Percentiles rank a stretch among this genome's conserved stretches.
Evolutionary conservation across 2,113 vertebrate species (phyloP).

Genomic region (Cottus gobio): DNA sequence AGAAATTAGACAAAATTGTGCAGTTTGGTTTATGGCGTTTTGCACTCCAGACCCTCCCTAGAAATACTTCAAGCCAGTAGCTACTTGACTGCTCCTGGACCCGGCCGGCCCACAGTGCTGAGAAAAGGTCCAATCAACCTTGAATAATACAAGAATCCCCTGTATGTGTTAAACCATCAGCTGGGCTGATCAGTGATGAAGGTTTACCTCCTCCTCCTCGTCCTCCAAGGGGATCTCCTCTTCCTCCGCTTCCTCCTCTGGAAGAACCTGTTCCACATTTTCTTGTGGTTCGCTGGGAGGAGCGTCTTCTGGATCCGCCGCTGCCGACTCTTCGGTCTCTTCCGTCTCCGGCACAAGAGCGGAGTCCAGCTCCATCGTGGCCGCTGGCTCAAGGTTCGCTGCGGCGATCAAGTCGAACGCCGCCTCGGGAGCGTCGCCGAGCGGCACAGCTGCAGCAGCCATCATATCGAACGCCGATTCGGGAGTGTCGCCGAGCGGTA

Average conservation of each 20-base stretch:
- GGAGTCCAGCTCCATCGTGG: conserved; percentile 23
- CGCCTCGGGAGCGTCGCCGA: conserved; percentile 37
- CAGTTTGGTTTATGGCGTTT: no score
- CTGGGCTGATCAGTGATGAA: neutral
- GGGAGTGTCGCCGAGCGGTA: neutral
- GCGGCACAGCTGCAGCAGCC: neutral
- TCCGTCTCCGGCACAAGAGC: conserved; percentile 19
- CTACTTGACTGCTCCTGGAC: neutral
- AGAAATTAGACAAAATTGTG: no score
- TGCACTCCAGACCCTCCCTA: neutral
- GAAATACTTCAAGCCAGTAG: neutral
- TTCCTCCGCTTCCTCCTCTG: conserved; percentile 81
- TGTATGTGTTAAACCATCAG: neutral
- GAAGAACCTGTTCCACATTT: conserved; percentile 59
- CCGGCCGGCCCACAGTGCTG: neutral
- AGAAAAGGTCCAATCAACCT: neutral
- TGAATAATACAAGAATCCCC: neutral
- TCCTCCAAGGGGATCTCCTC: conserved; percentile 77
- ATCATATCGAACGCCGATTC: neutral
- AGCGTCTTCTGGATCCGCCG: conserved; percentile 29
- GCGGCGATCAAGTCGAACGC: conserved; percentile 72
- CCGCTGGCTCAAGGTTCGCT: conserved; percentile 57
- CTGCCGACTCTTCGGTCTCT: neutral
- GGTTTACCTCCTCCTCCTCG: conserved; percentile 64
- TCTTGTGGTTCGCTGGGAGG: conserved; percentile 46